phyloP scores from a whole-genome alignment of 2,797 vertebrate genomes.

The Phrynocephalus forsythii region DNA sequence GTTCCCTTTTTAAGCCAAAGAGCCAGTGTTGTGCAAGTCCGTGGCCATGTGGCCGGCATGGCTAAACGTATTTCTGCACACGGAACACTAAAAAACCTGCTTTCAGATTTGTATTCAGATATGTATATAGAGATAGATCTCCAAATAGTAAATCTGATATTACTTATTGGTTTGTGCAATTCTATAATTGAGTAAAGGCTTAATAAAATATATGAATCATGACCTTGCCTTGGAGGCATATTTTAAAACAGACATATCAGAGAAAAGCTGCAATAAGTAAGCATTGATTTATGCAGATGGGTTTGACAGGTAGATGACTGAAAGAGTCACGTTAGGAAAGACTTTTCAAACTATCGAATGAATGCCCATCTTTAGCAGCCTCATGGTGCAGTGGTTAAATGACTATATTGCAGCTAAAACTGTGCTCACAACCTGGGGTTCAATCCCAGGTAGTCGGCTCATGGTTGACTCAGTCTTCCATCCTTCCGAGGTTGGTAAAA shows the following conservation, averaged over 20 bases:
- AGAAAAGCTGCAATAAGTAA: not conserved
- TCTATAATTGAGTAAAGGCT: not conserved
- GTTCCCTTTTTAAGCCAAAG: too few species aligned
- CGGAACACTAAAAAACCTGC: too few species aligned
- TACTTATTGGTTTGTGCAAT: not conserved
- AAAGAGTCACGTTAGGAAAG: slow-evolving; percentile 14
- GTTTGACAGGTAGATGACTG: not conserved
- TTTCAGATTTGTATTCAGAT: not conserved
- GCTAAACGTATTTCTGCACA: too few species aligned
- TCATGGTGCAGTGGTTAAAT: too few species aligned
- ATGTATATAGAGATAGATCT: not conserved
- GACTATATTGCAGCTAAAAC: too few species aligned
- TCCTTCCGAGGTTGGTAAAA: too few species aligned
- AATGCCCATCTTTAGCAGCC: not conserved
- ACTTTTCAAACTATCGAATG: not conserved
- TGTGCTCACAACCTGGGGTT: too few species aligned
- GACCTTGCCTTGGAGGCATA: not conserved
- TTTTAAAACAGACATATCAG: not conserved
- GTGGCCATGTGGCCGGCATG: too few species aligned
- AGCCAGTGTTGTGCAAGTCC: too few species aligned
- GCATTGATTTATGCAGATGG: slow-evolving; percentile 11
- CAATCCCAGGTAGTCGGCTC: too few species aligned
- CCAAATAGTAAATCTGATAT: not conserved
- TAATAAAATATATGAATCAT: slow-evolving; percentile 7
- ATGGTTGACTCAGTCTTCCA: too few species aligned